Evolutionary conservation across 2,888 invertebrate species (phyloP).

Genomic region (Odontothrips loti): DNA sequence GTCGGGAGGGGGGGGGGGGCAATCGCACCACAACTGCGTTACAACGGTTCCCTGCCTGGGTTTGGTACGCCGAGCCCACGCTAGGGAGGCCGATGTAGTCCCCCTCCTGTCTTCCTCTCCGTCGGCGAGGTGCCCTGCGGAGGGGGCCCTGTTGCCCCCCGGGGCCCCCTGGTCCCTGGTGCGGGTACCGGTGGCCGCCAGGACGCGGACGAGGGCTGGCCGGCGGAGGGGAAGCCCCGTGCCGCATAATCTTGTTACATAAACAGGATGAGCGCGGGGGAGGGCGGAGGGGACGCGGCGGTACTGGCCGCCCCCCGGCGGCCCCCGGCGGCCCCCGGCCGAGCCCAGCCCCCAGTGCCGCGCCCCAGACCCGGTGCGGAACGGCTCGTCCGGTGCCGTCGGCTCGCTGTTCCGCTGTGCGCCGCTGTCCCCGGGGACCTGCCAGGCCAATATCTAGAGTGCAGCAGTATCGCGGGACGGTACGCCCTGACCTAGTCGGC

Average conservation of each 20-base stretch:
- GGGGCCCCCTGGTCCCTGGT: no score
- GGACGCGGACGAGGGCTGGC: background rate
- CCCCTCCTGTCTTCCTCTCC: no score
- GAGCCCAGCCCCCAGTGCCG: background rate
- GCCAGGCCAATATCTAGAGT: background rate
- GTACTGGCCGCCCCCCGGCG: background rate
- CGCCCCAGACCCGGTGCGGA: background rate
- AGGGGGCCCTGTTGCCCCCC: no score
- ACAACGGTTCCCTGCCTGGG: no score
- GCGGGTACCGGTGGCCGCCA: background rate
- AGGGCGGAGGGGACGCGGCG: background rate
- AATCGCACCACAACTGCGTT: no score
- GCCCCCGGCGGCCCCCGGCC: background rate
- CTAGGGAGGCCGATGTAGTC: no score
- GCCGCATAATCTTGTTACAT: conserved; percentile 10
- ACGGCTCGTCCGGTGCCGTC: background rate
- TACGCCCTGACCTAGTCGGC: background rate
- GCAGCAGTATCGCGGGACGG: background rate
- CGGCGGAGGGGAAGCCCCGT: conserved; percentile 16
- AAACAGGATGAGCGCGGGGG: conserved; percentile 11
- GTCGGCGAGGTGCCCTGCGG: no score
- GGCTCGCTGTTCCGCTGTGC: background rate
- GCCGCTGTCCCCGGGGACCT: background rate
- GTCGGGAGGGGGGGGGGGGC: no score
- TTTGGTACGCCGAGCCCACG: no score